Evolutionary conservation across 1,140 invertebrate genomes (phyloP), one percentile per base, ranked within the genome.

Genomic region (Bathynomus jamesi): DNA sequence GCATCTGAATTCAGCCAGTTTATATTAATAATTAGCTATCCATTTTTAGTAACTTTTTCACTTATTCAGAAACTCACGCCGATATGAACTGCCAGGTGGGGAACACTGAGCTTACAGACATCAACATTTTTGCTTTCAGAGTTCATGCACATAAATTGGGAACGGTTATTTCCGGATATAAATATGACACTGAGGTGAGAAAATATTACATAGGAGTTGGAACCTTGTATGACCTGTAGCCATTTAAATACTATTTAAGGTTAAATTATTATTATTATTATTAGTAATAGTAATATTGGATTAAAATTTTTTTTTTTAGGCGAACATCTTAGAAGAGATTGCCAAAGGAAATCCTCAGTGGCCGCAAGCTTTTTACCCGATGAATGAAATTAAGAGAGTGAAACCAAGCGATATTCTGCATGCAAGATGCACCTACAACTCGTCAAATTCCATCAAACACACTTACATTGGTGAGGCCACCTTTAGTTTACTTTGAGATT

Each of bases 291-390:
- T 2, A 2, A 17, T 53, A 53, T 53, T 53, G 21, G 27, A 10
- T 53, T 65, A 40, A 17, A 28, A 28, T 25, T 62, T 60, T 67
- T 67, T 3, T 60, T 68, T 68, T 4, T 69, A 79, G 73, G 74
- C 21, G 61, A 69, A 73, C 10, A 71, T 65, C 28, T 75, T 74
- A 67, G 78, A 27, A 46, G 69, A 77, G 78, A 78, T 83, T 21
- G 81, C 81, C 8, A 82, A 81, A 73, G 81, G 82, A 46, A 84
- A 84, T 73, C 83, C 83, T 28, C 82, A 84, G 62, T 83, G 82
- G 83, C 83, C 83, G 13, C 83, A 84, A 75, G 83, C 83, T 17
- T 84, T 84, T 76, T 84, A 84, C 75, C 83, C 83, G 10, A 80
- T 81, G 78, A 64, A 78, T 5, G 61, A 76, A 17, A 74, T 76